Evolutionary conservation across 2,113 vertebrate genomes (phyloP).

Genomic region (Neofelis nebulosa): DNA sequence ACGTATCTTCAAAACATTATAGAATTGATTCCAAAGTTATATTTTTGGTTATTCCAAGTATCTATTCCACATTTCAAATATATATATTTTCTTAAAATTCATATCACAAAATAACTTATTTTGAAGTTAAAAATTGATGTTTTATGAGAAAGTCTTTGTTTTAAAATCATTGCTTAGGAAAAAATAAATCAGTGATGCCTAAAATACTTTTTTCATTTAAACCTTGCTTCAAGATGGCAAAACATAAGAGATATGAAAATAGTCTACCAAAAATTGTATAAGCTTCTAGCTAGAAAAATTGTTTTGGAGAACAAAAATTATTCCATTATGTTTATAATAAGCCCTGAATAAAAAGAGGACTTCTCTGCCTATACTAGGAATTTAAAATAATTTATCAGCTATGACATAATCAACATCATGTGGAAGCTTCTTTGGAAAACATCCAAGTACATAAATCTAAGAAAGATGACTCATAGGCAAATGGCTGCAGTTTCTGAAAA

Average conservation of each 20-base stretch:
- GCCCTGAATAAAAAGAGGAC: neutral
- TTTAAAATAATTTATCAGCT: neutral
- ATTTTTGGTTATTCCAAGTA: neutral
- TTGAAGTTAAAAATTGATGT: neutral
- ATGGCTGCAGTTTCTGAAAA: neutral
- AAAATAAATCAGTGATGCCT: conserved; percentile 18
- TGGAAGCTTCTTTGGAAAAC: neutral
- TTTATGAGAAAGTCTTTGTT: neutral
- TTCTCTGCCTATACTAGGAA: neutral
- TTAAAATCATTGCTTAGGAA: conserved; percentile 6
- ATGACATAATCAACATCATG: neutral
- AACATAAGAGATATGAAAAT: neutral
- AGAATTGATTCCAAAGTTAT: neutral
- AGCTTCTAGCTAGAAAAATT: neutral
- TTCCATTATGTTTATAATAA: neutral
- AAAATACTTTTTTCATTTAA: neutral
- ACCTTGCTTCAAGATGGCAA: neutral
- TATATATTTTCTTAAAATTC: neutral
- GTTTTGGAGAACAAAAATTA: neutral
- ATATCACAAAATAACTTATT: neutral
- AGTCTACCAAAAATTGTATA: neutral
- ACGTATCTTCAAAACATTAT: neutral
- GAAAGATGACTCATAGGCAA: neutral
- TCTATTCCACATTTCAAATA: neutral
- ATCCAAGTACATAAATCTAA: neutral